Evolutionary conservation across 1,140 invertebrate species (phyloP).

Genomic region (Pseudobourletiella spinata): DNA sequence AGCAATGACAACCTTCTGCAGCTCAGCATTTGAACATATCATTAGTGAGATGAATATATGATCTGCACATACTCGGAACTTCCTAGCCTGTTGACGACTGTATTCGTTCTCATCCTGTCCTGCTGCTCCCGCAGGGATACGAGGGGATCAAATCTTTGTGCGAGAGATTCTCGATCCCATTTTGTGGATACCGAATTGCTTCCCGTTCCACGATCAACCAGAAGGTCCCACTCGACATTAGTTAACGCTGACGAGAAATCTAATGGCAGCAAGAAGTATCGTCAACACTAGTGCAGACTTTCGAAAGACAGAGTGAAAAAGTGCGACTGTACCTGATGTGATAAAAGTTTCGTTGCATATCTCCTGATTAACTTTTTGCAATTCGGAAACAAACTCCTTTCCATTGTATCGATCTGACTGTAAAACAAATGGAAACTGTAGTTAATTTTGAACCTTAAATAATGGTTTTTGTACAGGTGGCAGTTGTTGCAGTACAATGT

Average conservation of each 20-base stretch:
- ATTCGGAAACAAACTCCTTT: not conserved
- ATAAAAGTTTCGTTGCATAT: not conserved
- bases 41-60: not conserved
- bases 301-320: no score
- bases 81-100: no score
- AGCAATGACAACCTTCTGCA: no score
- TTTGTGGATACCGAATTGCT: not conserved
- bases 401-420: not conserved
- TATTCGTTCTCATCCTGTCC: no score
- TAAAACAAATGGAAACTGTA: not conserved
- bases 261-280: no score
- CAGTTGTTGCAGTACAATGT: no score
- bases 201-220: not conserved
- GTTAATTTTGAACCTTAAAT: no score
- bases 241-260: not conserved
- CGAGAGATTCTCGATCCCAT: constrained; percentile 6
- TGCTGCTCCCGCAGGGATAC: not conserved
- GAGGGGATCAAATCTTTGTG: constrained; percentile 8
- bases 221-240: not conserved
- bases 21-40: not conserved
- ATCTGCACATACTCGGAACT: not conserved
- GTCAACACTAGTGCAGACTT: not conserved
- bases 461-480: no score
- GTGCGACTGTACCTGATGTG: not conserved
- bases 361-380: not conserved